Conservation (phyloP, 1,140 invertebrate genomes). For the Teleogryllus occipitalis region DNA sequence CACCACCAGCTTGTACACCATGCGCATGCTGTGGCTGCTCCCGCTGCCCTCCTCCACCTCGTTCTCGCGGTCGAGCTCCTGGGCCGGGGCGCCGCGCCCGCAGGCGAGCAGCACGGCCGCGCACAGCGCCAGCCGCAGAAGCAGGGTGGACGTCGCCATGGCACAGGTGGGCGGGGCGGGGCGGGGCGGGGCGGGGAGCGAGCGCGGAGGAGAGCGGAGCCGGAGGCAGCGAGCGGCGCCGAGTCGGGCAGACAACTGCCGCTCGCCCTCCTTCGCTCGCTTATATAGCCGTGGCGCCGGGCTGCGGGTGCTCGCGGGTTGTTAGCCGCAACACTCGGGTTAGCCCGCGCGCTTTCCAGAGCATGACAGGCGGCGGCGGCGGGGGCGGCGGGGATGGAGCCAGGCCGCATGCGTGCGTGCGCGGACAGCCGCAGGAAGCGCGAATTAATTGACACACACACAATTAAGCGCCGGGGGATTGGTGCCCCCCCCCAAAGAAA, state of each 20-base stretch:
- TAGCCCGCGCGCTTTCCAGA: background rate
- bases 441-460: no score
- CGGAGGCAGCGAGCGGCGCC: no score
- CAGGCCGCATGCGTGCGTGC: no score
- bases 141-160: no score
- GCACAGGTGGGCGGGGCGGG: no score
- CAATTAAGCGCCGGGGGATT: no score
- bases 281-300: background rate
- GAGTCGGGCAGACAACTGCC: background rate
- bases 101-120: background rate
- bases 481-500: no score
- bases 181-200: no score
- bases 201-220: background rate
- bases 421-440: no score
- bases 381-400: no score
- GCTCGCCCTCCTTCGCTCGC: background rate
- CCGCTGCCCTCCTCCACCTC: slow-evolving; percentile 14
- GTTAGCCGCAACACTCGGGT: background rate
- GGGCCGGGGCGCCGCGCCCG: no score
- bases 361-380: background rate
- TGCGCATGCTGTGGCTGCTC: background rate
- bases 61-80: background rate
- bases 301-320: background rate
- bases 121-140: background rate
- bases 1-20: slow-evolving; percentile 17